phyloP scores from a whole-genome alignment of 1,140 invertebrate species.

The Rhopalosiphum maidis region DNA sequence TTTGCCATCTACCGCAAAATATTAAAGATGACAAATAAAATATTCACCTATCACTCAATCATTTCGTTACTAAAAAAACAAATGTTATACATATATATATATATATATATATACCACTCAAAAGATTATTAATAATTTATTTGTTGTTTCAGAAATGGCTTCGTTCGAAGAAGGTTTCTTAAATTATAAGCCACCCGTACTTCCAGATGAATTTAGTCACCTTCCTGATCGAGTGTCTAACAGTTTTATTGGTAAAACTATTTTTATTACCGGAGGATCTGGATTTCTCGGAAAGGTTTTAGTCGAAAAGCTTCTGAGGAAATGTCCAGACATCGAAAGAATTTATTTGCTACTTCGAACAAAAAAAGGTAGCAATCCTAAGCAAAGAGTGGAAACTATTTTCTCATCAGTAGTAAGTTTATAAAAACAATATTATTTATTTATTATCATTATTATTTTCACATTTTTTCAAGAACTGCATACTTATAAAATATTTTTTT shows the following conservation, averaged over 20 bases:
- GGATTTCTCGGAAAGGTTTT: constrained; percentile 78
- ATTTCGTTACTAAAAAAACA: not conserved
- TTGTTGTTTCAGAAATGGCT: constrained; percentile 26
- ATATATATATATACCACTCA: not conserved
- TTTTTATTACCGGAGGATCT: constrained; percentile 70
- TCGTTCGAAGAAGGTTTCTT: constrained; percentile 44
- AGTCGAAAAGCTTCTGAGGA: constrained; percentile 74
- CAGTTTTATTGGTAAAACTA: constrained; percentile 64
- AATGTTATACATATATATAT: not conserved
- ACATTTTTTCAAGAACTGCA: not conserved
- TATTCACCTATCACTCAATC: not conserved
- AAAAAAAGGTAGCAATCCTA: constrained; percentile 79
- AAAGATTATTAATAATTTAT: not conserved
- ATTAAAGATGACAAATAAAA: constrained; percentile 1
- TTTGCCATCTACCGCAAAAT: not conserved
- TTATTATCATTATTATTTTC: not conserved
- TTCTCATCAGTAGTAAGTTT: constrained; percentile 71
- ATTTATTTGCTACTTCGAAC: constrained; percentile 81
- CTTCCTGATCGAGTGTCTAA: constrained; percentile 64
- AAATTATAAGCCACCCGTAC: constrained; percentile 56
- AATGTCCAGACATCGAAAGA: constrained; percentile 61
- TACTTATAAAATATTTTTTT: not conserved
- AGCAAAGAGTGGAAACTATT: constrained; percentile 72
- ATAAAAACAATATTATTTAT: not conserved
- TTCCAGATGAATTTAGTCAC: constrained; percentile 58